These are phyloP conservation scores for Drosophila arizonae DNA, from an alignment of 1,140 invertebrate species.

Conservation along the genomic window DNA sequence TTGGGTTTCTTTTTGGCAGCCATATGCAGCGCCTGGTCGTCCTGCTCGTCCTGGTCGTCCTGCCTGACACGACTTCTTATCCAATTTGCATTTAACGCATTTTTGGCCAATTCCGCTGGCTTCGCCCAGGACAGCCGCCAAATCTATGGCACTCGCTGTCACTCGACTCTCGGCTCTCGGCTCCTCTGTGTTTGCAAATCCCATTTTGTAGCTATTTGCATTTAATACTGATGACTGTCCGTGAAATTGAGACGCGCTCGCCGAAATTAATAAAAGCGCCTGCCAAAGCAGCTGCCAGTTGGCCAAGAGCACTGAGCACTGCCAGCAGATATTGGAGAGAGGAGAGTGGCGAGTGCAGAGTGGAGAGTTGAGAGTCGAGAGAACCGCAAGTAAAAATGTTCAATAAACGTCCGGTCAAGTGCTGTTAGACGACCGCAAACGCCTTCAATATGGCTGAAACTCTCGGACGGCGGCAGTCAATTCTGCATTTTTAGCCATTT, in stretches of 20 bases:
- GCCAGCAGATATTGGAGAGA: background rate
- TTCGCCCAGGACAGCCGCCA: slow-evolving; percentile 20
- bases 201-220: slow-evolving; percentile 73
- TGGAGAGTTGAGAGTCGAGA: too few species aligned
- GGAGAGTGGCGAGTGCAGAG: too few species aligned
- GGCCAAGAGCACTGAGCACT: background rate
- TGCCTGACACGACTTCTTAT: slow-evolving; percentile 66
- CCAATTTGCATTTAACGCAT: slow-evolving; percentile 81
- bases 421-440: slow-evolving; percentile 57
- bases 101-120: slow-evolving; percentile 60
- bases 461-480: slow-evolving; percentile 51
- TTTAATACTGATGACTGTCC: slow-evolving; percentile 63
- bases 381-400: slow-evolving; percentile 78
- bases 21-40: slow-evolving; percentile 44
- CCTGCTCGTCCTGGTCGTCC: slow-evolving; percentile 7
- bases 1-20: slow-evolving; percentile 35
- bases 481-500: slow-evolving; percentile 67
- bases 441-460: slow-evolving; percentile 64
- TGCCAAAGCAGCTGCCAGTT: slow-evolving; percentile 26
- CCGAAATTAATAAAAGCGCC: slow-evolving; percentile 71
- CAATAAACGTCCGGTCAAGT: slow-evolving; percentile 72
- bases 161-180: background rate
- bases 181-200: slow-evolving; percentile 46
- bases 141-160: slow-evolving; percentile 24
- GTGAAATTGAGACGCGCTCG: slow-evolving; percentile 70